A percentile compares a stretch with the other conserved stretches of the same genome.
These are phyloP conservation scores for Apostichopus californicus DNA, from an alignment of 35 echinoderm and acorn worm species.

Conservation along the genomic window DNA sequence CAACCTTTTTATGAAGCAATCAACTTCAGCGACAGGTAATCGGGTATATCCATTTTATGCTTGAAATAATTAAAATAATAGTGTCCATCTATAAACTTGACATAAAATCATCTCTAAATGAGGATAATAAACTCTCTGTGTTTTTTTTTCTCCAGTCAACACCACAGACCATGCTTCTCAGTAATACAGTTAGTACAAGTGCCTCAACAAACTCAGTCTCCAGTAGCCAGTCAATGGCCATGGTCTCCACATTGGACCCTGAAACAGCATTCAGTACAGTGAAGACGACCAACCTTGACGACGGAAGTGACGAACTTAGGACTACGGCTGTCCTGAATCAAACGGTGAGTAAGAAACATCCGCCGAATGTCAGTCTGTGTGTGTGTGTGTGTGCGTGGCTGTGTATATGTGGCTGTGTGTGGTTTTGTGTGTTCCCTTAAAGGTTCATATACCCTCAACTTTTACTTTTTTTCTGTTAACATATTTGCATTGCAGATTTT, in stretches of 20 bases:
- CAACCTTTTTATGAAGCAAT: no score
- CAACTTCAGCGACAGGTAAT: no score
- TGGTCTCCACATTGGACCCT: slow-evolving; percentile 14
- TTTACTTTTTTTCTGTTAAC: no score
- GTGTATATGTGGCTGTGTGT: background rate
- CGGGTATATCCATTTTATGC: no score
- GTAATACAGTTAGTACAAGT: background rate
- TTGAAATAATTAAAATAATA: no score
- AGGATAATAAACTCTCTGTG: no score
- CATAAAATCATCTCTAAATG: no score
- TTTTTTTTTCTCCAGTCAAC: background rate
- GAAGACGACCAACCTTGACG: background rate
- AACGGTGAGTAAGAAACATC: background rate
- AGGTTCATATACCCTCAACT: no score
- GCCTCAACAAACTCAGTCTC: background rate
- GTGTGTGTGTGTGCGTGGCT: background rate
- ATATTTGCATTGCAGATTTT: no score
- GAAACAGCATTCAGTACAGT: background rate
- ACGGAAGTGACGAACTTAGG: background rate
- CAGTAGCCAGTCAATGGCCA: background rate
- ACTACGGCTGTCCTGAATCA: background rate
- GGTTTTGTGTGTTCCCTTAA: background rate
- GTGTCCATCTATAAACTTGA: no score
- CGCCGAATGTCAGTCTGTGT: background rate
- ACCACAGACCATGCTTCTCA: background rate